Evolutionary conservation across 2,113 vertebrate genomes (phyloP), one percentile per base, ranked within the genome.

Genomic region (Tonatia bakeri): DNA sequence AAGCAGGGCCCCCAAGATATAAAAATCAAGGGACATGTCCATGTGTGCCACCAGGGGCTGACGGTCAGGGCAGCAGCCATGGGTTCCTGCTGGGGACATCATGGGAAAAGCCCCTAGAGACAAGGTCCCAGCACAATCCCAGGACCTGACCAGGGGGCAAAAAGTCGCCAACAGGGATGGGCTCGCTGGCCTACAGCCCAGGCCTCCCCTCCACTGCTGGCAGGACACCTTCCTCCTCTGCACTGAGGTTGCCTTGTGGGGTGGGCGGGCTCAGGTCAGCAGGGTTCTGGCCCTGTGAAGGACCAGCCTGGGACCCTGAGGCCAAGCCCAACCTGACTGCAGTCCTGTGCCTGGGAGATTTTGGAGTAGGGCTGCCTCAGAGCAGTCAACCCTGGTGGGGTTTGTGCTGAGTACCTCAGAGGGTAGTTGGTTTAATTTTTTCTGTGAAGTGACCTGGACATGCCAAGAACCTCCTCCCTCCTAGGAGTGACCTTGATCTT

Each of bases 201-300:
- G 45, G 20, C 7, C 67, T 8, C 20, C 31, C 1, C 0, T 5
- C 75, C 75, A 2, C 5, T 1, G 50, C 38, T 17, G 54, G 33
- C 12, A 1, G 3, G 40, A 28, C 24, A 8, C 17, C 12, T 16
- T 33, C 7, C 4, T 52, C 40, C 24, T 59, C 33, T 0, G 33
- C 15, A 19, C 19, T 31, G 33, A 1, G 17, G 64, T 7, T 4
- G 47, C 22, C 14, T 2, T 28, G 2, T 14, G 38, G 5, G 47
- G 43, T 3, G 80, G 56, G 14, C 1, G 33, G 24, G 6, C 26
- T 59, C 13, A 26, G 47, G 59, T 45, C 1, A 14, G 36, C 31
- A 6, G 16, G 5, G 24, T 40, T 36, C 31, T 5, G 50, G 28
- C 45, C 19, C 19, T 0, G 24, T 28, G 90, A 17, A 5, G 8